Percentiles rank a stretch among this genome's conserved stretches.
These are phyloP conservation scores for Drosophila saltans DNA, from an alignment of 1,140 invertebrate species.

Conservation along the genomic window DNA sequence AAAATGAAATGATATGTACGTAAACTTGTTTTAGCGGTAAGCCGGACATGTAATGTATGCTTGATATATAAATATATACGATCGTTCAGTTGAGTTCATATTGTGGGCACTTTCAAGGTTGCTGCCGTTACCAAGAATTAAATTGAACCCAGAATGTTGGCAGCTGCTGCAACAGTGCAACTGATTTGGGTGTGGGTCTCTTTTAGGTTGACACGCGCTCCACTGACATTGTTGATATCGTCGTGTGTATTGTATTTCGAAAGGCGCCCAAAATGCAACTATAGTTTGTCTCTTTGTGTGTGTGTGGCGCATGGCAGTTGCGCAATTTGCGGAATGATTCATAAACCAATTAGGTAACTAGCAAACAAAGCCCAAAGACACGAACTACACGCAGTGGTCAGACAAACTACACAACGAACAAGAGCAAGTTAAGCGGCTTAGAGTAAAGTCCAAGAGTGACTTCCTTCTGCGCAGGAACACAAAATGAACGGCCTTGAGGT, in stretches of 20 bases:
- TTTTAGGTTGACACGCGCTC: slow-evolving; percentile 10
- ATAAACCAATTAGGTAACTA: slow-evolving; percentile 6
- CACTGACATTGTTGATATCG: not conserved
- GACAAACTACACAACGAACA: not conserved
- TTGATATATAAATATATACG: not conserved
- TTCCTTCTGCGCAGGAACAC: slow-evolving; percentile 8
- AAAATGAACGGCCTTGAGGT: slow-evolving; percentile 2
- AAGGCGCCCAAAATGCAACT: slow-evolving; percentile 13
- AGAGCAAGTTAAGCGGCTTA: slow-evolving; percentile 2
- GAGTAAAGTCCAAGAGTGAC: not conserved
- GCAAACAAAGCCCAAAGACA: not conserved
- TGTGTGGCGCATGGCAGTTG: slow-evolving; percentile 1
- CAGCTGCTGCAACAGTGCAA: slow-evolving; percentile 3
- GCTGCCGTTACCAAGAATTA: slow-evolving; percentile 1
- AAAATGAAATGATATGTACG: not conserved
- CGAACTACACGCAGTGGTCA: not conserved
- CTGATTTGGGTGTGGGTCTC: slow-evolving; percentile 10
- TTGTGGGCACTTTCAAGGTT: slow-evolving; percentile 8
- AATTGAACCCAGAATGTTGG: slow-evolving; percentile 3
- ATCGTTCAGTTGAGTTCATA: slow-evolving; percentile 11
- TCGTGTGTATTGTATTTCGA: not conserved
- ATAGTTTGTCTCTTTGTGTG: not conserved
- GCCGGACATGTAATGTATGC: slow-evolving; percentile 6
- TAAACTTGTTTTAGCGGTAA: slow-evolving; percentile 8
- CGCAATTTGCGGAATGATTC: slow-evolving; percentile 1